Base-by-base conservation (phyloP, 2,797 vertebrate genomes). In the Harpagifer antarcticus region DNA sequence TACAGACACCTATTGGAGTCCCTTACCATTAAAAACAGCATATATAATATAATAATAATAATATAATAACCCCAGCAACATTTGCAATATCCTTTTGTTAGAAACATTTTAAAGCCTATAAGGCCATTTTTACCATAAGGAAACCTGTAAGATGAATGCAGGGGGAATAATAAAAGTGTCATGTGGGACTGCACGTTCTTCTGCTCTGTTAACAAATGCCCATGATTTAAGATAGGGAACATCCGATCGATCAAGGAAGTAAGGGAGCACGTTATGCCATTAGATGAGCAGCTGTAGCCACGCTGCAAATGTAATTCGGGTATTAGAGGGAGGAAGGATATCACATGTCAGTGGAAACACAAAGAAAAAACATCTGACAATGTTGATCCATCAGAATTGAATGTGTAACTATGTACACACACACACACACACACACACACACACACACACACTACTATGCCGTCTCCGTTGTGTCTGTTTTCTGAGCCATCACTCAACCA, bases 251-350 rank as follows among this genome's bases (percentile, higher is more conserved):
- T 80, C 20, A 13, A 33, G 65, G 74, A 67, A 64, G 79, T 42
- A 23, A 14, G n/a, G 58, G 66, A 81, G 67, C 78, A 83, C 33
- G 71, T 78, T 85, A 72, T 27, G 37, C 62, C 54, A 74, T 81
- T 74, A 65, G 66, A 82, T 20, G 63, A 48, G 68, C 72, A 80
- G 68, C 68, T 72, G 70, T 8, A 37, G 59, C 42, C 3, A 44
- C 12, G 71, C 72, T 40, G 31, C 64, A 79, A 86, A 84, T 78
- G 81, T 27, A 84, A 88, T 87, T 72, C 40, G 76, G 48, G 56
- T 68, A 56, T 72, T 61, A 73, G 65, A 72, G 27, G 57, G 63
- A 5, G 42, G 54, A 50, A 12, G 43, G 50, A 55, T 27, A 53
- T 69, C 68, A 82, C 10, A 78, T 49, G 27, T 42, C 68, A 20